Evolutionary conservation across 64 coral and sea anemone genomes (phyloP).

Genomic region (Actinia equina): DNA sequence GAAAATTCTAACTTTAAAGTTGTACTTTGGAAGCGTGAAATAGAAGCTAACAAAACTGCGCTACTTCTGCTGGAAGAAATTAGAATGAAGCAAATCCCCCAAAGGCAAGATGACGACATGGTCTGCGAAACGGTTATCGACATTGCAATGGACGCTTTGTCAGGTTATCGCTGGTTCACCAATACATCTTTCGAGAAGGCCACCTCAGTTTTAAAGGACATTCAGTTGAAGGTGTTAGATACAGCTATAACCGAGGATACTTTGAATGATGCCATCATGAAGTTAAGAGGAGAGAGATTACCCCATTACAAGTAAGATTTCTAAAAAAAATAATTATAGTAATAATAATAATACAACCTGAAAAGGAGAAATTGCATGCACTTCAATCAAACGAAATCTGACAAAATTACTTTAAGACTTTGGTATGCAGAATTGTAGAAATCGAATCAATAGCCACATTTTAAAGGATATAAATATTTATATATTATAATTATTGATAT

Average conservation of each 20-base stretch:
- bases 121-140: constrained; percentile 9
- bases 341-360: too few relatives aligned
- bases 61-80: constrained; percentile 13
- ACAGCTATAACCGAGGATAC: background rate
- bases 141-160: background rate
- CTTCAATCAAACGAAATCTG: too few relatives aligned
- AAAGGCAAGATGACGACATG: background rate
- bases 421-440: too few relatives aligned
- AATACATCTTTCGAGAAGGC: background rate
- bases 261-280: background rate
- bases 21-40: constrained; percentile 16
- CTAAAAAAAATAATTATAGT: too few relatives aligned
- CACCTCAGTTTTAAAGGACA: background rate
- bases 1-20: constrained; percentile 15
- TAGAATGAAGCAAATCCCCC: background rate
- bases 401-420: too few relatives aligned
- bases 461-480: too few relatives aligned
- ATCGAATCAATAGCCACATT: too few relatives aligned
- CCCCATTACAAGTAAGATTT: background rate
- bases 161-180: background rate
- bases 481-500: too few relatives aligned
- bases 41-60: background rate
- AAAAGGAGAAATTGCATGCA: too few relatives aligned
- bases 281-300: background rate
- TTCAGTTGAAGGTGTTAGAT: background rate